A percentile compares a stretch with the other conserved stretches of the same genome.
These are phyloP conservation scores for Rhinopomastus cyanomelas DNA, from an alignment of 2,113 vertebrate genomes.

Conservation along the genomic window DNA sequence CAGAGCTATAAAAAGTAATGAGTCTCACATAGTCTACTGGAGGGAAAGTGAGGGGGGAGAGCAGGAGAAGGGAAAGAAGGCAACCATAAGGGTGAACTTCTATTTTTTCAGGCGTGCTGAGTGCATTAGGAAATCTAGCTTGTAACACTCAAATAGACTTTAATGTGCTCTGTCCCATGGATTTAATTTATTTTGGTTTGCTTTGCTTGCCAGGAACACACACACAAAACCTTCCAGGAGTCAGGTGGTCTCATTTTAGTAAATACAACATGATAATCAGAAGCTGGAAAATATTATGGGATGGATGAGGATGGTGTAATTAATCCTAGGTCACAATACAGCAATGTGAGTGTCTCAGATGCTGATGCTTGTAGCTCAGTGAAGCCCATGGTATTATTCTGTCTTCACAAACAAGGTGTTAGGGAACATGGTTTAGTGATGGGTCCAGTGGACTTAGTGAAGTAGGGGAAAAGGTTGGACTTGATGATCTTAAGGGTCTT, in stretches of 20 bases:
- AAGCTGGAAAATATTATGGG: constrained; percentile 51
- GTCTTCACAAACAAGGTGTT: not conserved
- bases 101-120: constrained; percentile 62
- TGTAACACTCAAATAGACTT: constrained; percentile 45
- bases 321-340: not conserved
- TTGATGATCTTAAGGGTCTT: too few relatives aligned
- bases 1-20: constrained; percentile 79
- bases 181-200: constrained; percentile 43
- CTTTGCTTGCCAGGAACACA: constrained; percentile 51
- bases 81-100: constrained; percentile 64
- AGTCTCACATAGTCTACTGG: constrained; percentile 77
- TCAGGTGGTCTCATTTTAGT: constrained; percentile 43
- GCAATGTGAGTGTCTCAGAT: not conserved
- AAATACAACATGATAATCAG: constrained; percentile 36
- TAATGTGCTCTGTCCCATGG: constrained; percentile 39
- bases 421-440: too few relatives aligned
- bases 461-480: too few relatives aligned
- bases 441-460: too few relatives aligned
- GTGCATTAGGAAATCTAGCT: constrained; percentile 63
- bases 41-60: constrained; percentile 49
- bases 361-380: not conserved
- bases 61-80: constrained; percentile 43
- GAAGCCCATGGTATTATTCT: constrained; percentile 10
- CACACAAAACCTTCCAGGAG: constrained; percentile 50
- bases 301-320: not conserved